A percentile compares a stretch with the other conserved stretches of the same genome.
phyloP scores from a whole-genome alignment of 30 jellyfish, hydroid and myxozoan species.

The Chironex yamaguchii region DNA sequence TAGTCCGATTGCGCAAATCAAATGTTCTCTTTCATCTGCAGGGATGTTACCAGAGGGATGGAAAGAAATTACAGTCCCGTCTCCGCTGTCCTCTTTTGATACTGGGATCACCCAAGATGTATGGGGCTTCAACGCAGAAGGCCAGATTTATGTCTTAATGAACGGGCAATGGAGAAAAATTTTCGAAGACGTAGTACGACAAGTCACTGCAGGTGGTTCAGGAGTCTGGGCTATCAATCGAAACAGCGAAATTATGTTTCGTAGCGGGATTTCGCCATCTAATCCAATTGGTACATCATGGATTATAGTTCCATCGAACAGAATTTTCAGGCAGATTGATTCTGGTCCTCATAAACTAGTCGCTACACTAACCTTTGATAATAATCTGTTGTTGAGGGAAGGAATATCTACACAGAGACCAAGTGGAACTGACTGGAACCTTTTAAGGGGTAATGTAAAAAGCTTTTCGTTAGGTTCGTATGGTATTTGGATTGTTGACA shows the following conservation, averaged over 20 bases:
- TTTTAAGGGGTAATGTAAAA: conserved; percentile 18
- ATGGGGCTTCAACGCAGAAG: background rate
- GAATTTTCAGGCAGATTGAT: conserved; percentile 37
- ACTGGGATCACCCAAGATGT: background rate
- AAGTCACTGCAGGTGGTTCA: conserved; percentile 72
- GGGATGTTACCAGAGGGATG: conserved; percentile 14
- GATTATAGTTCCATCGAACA: conserved; percentile 27
- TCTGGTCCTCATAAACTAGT: conserved; percentile 68
- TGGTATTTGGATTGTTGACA: conserved; percentile 75
- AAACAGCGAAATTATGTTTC: conserved; percentile 13
- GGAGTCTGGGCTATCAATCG: conserved; percentile 77
- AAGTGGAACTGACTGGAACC: conserved; percentile 60
- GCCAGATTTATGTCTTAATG: background rate
- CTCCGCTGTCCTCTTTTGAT: conserved; percentile 2
- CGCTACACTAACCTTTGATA: conserved; percentile 16
- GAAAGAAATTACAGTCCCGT: conserved; percentile 14
- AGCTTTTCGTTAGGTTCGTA: conserved; percentile 66
- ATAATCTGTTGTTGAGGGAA: conserved; percentile 47
- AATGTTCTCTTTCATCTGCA: too few species aligned
- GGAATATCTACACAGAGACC: conserved; percentile 57
- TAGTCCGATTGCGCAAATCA: too few species aligned
- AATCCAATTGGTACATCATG: conserved; percentile 33
- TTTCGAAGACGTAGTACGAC: background rate
- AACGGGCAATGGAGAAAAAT: conserved; percentile 11
- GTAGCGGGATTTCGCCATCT: conserved; percentile 3